Base-by-base conservation (phyloP, 2,797 vertebrate genomes). In the Garrulus glandarius region DNA sequence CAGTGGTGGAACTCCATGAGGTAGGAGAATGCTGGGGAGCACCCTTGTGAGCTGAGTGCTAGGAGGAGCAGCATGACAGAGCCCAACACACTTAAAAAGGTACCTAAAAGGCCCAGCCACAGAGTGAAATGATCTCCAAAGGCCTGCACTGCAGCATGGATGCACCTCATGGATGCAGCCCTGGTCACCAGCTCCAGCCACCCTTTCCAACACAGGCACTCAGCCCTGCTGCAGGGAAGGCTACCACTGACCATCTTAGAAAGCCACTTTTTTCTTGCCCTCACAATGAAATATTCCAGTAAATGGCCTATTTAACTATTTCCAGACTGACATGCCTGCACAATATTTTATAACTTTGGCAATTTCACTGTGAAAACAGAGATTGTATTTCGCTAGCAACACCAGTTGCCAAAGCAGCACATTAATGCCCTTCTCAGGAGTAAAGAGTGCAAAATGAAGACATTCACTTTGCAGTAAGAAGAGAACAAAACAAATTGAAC, bases 311-410 rank as follows among this genome's bases (percentile, higher is more conserved):
- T 60, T 86, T 97, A 97, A 97, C 95, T 84, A 50, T 87, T 96
- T 95, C 92, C 95, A 97, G 93, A 93, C 60, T 90, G 87, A 77
- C 44, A 46, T 8, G 46, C 36, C 21, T 24, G 49, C 56, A 93
- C 16, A 13, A 37, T 68, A 72, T 93, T 95, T 93, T 74, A 80
- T 84, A 91, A 83, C 86, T 76, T 56, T 64, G 50, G 79, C 65
- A 63, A 74, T 92, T 91, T 78, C 56, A 78, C 59, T 11, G 27
- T 20, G 21, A 96, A 96, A 97, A 83, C 56, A 57, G 83, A 96
- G 87, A 78, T 17, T 68, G 56, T 60, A 84, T 95, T 93, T 95
- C 61, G 36, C 84, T 82, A 79, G 88, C 67, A 67, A 57, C 63
- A 47, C 6, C 53, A 63, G 50, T 75, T 92, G 76, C 85, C 93